phyloP scores from a whole-genome alignment of 2,888 invertebrate species.

The Arrhopalites spinosus region DNA sequence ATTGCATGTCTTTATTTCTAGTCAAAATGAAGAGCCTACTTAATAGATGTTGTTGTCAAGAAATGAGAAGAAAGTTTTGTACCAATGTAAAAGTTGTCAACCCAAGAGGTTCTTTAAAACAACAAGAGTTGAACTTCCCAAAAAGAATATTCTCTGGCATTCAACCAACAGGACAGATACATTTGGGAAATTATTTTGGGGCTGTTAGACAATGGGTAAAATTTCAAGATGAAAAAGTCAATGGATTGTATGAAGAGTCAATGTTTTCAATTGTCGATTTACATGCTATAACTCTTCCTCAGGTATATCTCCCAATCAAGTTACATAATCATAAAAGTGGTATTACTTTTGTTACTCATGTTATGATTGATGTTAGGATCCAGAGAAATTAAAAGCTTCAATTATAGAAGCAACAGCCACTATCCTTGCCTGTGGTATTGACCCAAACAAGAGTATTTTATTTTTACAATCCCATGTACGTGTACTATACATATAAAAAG shows the following conservation, averaged over 20 bases:
- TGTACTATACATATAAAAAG: neutral
- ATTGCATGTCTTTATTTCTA: neutral
- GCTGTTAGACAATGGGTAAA: conserved; percentile 85
- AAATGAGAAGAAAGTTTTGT: neutral
- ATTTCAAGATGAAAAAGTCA: conserved; percentile 70
- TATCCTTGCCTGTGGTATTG: conserved; percentile 86
- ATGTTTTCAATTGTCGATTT: conserved; percentile 87
- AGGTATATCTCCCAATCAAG: conserved; percentile 63
- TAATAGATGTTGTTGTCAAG: neutral
- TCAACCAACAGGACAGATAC: conserved; percentile 93
- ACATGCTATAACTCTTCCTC: conserved; percentile 86
- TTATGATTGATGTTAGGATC: conserved; percentile 63
- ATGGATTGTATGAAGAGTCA: conserved; percentile 64
- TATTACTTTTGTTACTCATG: neutral
- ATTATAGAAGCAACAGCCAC: conserved; percentile 80
- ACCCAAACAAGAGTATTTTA: conserved; percentile 76
- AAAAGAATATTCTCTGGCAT: conserved; percentile 81
- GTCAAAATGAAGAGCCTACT: neutral
- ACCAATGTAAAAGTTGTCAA: neutral
- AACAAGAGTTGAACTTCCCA: too few species aligned
- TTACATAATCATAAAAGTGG: neutral
- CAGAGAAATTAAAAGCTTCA: conserved; percentile 67
- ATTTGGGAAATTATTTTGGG: conserved; percentile 96
- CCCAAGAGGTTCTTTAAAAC: neutral
- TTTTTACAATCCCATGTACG: conserved; percentile 83